phyloP scores from a whole-genome alignment of 2,888 invertebrate genomes.

The Crocallis elinguaria region DNA sequence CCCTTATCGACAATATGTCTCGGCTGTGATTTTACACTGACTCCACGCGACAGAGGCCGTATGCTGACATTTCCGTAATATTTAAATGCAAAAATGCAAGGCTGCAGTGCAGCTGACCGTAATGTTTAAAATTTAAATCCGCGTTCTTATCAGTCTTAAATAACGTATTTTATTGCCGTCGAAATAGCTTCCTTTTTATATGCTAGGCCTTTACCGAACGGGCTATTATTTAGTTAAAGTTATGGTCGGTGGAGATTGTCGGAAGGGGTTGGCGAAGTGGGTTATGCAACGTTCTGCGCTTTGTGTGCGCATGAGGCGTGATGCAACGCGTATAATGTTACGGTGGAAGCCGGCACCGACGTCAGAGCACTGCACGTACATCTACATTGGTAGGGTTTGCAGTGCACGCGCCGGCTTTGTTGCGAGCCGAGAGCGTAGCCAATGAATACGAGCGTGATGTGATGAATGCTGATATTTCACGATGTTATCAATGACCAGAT shows the following conservation, averaged over 20 bases:
- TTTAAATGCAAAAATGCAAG: constrained; percentile 28
- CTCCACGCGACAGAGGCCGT: constrained; percentile 33
- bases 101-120: constrained; percentile 14
- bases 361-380: constrained; percentile 41
- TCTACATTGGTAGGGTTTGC: background rate
- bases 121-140: constrained; percentile 27
- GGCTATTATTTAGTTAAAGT: constrained; percentile 13
- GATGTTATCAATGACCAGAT: constrained; percentile 44
- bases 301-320: constrained; percentile 43
- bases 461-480: constrained; percentile 42
- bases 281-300: constrained; percentile 40
- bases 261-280: constrained; percentile 27
- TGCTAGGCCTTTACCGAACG: constrained; percentile 9
- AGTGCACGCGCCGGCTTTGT: constrained; percentile 29
- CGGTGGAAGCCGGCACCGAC: constrained; percentile 39
- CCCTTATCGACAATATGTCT: constrained; percentile 46
- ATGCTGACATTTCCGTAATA: constrained; percentile 45
- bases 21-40: constrained; percentile 40
- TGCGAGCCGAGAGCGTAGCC: constrained; percentile 27
- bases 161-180: constrained; percentile 20
- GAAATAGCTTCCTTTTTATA: constrained; percentile 28
- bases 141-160: constrained; percentile 30
- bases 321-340: constrained; percentile 47
- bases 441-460: constrained; percentile 33
- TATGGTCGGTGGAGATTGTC: constrained; percentile 25